These are phyloP conservation scores for Spisula subtruncata DNA, from an alignment of 2,888 invertebrate species.

Conservation along the genomic window DNA sequence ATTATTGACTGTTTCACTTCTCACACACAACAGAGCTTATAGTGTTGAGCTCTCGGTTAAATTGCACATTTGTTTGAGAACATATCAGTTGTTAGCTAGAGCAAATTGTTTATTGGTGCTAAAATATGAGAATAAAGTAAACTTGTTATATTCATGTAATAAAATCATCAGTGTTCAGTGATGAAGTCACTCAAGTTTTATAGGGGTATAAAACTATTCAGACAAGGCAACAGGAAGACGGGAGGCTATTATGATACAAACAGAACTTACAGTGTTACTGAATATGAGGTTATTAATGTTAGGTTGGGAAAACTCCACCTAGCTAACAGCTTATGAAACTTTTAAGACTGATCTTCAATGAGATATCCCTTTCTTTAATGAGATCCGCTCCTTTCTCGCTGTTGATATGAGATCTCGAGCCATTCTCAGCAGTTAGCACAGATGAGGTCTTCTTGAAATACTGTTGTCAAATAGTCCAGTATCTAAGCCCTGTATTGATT, in stretches of 20 bases:
- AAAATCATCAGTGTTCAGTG: neutral
- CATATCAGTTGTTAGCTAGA: neutral
- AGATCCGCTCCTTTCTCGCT: too few species aligned
- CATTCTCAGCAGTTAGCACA: too few species aligned
- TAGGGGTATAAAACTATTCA: neutral
- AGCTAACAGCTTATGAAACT: too few species aligned
- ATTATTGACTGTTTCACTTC: neutral
- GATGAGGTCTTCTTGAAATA: too few species aligned
- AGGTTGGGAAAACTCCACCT: too few species aligned
- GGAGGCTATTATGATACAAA: neutral
- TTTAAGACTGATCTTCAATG: too few species aligned
- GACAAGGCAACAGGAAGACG: neutral
- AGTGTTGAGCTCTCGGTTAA: neutral
- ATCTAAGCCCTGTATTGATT: too few species aligned
- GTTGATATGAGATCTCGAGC: too few species aligned
- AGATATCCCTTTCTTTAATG: too few species aligned
- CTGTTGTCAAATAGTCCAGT: too few species aligned
- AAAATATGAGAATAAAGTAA: neutral
- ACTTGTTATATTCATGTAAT: constrained; percentile 7
- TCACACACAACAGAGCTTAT: neutral
- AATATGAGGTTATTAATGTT: neutral
- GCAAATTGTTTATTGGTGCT: constrained; percentile 2
- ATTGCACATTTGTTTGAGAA: neutral
- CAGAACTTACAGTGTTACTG: neutral
- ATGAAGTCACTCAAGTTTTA: constrained; percentile 16